These are phyloP conservation scores for Drosophila cracens DNA, from an alignment of 2,888 invertebrate genomes.

Conservation along the genomic window DNA sequence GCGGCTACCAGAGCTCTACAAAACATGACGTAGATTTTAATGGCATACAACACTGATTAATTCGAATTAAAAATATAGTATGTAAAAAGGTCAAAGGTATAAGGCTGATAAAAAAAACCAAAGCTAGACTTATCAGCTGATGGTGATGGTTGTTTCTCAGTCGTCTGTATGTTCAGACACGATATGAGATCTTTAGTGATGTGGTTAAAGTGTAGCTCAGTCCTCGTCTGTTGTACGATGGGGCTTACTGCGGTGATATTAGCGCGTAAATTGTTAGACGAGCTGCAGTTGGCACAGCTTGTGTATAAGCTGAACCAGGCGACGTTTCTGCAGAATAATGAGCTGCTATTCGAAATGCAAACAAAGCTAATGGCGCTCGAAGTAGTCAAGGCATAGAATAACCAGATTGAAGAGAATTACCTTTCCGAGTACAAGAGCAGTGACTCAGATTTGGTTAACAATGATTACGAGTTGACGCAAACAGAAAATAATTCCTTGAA, in stretches of 20 bases:
- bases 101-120: not conserved
- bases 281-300: slow-evolving; percentile 20
- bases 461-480: slow-evolving; percentile 20
- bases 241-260: accelerated
- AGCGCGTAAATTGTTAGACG: slow-evolving; percentile 12
- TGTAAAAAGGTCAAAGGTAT: not conserved
- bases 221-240: slow-evolving; percentile 33
- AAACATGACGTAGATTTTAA: too few species aligned
- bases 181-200: slow-evolving; percentile 10
- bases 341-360: slow-evolving; percentile 48
- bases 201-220: slow-evolving; percentile 9
- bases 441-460: slow-evolving; percentile 13
- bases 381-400: slow-evolving; percentile 16
- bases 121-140: slow-evolving; percentile 10
- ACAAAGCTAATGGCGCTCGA: slow-evolving; percentile 14
- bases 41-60: not conserved
- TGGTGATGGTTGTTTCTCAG: slow-evolving; percentile 9
- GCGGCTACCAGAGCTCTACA: not conserved
- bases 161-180: not conserved
- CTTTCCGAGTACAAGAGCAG: not conserved
- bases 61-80: not conserved
- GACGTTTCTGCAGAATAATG: not conserved
- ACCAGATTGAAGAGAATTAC: not conserved
- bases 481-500: slow-evolving; percentile 1
- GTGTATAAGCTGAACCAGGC: slow-evolving; percentile 30